phyloP scores from a whole-genome alignment of 2,888 invertebrate species.

The Dryomyza anilis region DNA sequence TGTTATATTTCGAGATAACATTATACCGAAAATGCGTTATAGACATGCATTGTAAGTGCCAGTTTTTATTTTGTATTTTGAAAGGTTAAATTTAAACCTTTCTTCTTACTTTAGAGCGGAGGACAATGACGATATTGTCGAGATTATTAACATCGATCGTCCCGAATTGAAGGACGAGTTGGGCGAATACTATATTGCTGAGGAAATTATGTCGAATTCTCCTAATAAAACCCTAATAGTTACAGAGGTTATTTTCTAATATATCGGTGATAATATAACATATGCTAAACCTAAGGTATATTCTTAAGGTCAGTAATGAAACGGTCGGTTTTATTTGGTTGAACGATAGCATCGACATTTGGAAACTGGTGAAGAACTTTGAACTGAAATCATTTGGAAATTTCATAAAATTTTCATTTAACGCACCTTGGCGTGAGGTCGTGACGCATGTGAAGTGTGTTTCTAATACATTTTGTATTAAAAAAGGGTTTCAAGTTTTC shows the following conservation, averaged over 20 bases:
- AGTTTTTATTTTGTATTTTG: too few species aligned
- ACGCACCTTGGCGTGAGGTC: too few species aligned
- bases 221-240: conserved; percentile 65
- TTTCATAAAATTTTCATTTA: conserved; percentile 37
- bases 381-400: conserved; percentile 46
- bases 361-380: conserved; percentile 43
- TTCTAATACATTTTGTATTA: too few species aligned
- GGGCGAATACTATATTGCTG: conserved; percentile 73
- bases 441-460: too few species aligned
- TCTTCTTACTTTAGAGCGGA: conserved; percentile 70
- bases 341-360: conserved; percentile 41
- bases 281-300: too few species aligned
- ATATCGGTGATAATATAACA: too few species aligned
- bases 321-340: conserved; percentile 54
- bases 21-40: conserved; percentile 42
- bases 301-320: conserved; percentile 34
- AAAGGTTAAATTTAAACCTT: too few species aligned
- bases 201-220: conserved; percentile 63
- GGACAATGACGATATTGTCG: conserved; percentile 75
- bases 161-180: conserved; percentile 64
- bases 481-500: too few species aligned
- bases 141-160: conserved; percentile 66
- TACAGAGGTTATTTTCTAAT: conserved; percentile 70
- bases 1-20: conserved; percentile 36
- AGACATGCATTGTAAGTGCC: conserved; percentile 49